A percentile compares a stretch with the other conserved stretches of the same genome.
These are phyloP conservation scores for Saxidomus purpurata DNA, from an alignment of 1,140 invertebrate genomes.

Conservation along the genomic window DNA sequence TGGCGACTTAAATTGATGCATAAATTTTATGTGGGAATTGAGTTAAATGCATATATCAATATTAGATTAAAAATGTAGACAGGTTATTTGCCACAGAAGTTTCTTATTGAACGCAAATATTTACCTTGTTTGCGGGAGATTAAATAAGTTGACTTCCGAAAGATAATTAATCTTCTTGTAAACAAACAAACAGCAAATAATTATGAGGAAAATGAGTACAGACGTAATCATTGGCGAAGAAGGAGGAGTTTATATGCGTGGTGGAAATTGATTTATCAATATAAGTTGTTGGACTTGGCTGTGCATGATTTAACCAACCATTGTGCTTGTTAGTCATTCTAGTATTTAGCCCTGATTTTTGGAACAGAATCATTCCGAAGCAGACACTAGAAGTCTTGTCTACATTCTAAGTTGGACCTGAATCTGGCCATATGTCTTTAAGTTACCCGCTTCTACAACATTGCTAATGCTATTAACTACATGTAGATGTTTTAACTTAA, in stretches of 20 bases:
- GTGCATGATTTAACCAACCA: too few species aligned
- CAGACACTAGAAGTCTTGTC: too few species aligned
- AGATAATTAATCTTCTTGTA: constrained; percentile 62
- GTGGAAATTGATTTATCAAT: neutral
- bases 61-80: constrained; percentile 59
- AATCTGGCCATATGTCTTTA: too few species aligned
- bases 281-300: too few species aligned
- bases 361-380: too few species aligned
- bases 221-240: neutral
- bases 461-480: too few species aligned
- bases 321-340: too few species aligned
- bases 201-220: constrained; percentile 26
- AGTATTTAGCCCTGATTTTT: too few species aligned
- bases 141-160: constrained; percentile 66
- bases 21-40: constrained; percentile 57
- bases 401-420: too few species aligned
- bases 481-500: too few species aligned
- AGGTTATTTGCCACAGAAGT: constrained; percentile 28
- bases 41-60: constrained; percentile 53
- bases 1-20: constrained; percentile 42
- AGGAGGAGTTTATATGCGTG: neutral
- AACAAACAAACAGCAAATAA: constrained; percentile 53
- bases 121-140: constrained; percentile 61
- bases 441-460: too few species aligned
- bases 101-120: constrained; percentile 64